Percentiles rank a stretch among this genome's conserved stretches.
Evolutionary conservation across 2,888 invertebrate genomes (phyloP).

Genomic region (Lathronympha strigana): DNA sequence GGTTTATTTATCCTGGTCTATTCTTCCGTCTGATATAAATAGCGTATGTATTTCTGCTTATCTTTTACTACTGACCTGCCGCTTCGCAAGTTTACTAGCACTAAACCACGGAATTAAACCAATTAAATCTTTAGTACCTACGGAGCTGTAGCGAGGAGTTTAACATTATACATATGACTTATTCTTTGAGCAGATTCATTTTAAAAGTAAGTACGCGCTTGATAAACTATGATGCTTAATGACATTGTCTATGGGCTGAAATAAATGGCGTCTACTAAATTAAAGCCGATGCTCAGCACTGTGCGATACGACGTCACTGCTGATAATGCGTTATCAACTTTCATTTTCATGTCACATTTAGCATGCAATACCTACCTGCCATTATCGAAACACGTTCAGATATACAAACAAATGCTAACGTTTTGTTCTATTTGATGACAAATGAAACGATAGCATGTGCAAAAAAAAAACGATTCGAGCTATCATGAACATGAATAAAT

Average conservation of each 20-base stretch:
- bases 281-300: no score
- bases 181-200: background rate
- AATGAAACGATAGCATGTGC: slow-evolving; percentile 15
- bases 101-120: slow-evolving; percentile 10
- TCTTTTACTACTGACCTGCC: slow-evolving; percentile 26
- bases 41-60: slow-evolving; percentile 21
- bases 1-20: slow-evolving; percentile 58
- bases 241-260: no score
- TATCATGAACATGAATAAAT: slow-evolving; percentile 19
- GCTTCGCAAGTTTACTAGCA: slow-evolving; percentile 24
- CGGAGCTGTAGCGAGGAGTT: background rate
- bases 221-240: no score
- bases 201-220: no score
- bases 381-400: background rate
- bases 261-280: no score
- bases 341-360: no score
- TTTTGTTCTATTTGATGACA: background rate
- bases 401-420: background rate
- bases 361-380: no score
- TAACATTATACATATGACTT: background rate
- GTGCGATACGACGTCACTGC: no score
- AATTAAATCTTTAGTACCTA: slow-evolving; percentile 8
- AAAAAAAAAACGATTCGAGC: background rate
- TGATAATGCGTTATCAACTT: no score
- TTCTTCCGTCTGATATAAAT: slow-evolving; percentile 49